A percentile compares a stretch with the other conserved stretches of the same genome.
These are phyloP conservation scores for Sebastes schlegelii DNA, from an alignment of 2,113 vertebrate genomes.

Conservation along the genomic window DNA sequence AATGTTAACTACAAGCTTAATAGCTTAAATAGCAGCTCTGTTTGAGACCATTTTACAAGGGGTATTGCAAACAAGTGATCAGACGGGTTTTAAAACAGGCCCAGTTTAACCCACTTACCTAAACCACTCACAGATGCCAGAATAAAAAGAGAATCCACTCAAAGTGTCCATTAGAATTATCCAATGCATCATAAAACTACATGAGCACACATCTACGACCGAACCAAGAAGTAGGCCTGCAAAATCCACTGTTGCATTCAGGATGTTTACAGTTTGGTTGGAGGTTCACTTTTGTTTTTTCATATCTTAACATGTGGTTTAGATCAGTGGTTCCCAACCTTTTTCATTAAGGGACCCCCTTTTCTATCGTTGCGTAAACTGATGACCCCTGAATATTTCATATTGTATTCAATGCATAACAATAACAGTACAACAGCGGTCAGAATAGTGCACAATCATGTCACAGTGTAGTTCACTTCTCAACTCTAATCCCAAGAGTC, in stretches of 20 bases:
- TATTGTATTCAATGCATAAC: too few species aligned
- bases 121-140: not conserved
- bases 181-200: constrained; percentile 4
- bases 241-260: not conserved
- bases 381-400: too few species aligned
- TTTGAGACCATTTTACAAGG: not conserved
- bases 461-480: constrained; percentile 13
- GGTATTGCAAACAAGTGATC: constrained; percentile 5
- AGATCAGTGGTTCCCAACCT: too few species aligned
- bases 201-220: not conserved
- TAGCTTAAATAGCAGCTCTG: not conserved
- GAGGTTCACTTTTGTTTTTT: constrained; percentile 6
- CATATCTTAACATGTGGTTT: constrained; percentile 16
- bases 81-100: not conserved
- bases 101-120: constrained; percentile 1
- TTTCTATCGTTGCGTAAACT: too few species aligned
- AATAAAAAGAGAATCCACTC: not conserved
- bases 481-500: constrained; percentile 44
- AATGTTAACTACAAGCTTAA: not conserved
- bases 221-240: not conserved
- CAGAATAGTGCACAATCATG: constrained; percentile 7
- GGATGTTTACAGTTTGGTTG: not conserved
- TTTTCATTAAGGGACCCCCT: too few species aligned
- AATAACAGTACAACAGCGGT: too few species aligned
- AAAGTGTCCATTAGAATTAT: not conserved